Base-by-base conservation (phyloP, 2,888 invertebrate genomes). In the Chirona hameri region DNA sequence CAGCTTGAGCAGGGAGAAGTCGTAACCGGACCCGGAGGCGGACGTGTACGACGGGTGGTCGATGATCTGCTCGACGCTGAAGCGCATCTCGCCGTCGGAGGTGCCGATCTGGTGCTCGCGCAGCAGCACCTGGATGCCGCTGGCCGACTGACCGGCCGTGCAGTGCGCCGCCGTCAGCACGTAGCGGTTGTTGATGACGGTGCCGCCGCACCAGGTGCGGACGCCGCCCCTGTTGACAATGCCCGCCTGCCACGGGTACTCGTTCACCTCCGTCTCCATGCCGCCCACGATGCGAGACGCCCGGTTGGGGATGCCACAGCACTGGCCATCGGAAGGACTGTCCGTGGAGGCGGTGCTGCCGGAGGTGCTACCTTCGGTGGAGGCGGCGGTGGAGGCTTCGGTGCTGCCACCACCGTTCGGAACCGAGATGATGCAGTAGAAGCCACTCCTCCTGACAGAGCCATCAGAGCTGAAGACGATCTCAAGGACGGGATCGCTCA, bases 241-340 rank as follows among this genome's bases (percentile, higher is more conserved):
- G 10, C 76, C 76, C 76, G 76, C 76, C 76, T 76, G 76, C 76
- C 76, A 76, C 7, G 76, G 76, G 76, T 76, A 76, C 76, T 76
- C 76, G 39, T 76, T 31, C 15, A 21, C 21, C 39, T 76, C 76
- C 15, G 76, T 76, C 31, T 31, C 31, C 3, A 76, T 39, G 24
- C 76, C 76, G 76, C 76, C 72, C 31, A 76, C 76, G 39, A 76
- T 76, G 72, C 76, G 76, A 4, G 76, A 76, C 18, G 31, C 31
- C 5, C 76, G n/a, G 76, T 76, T 76, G 31, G 39, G 7, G 31
- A 39, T 18, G 39, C 76, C 76, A 24, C 76, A 76, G 27, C 65
- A 65, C 65, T 65, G 65, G n/a, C 12, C 65, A 10, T n/a, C 65
- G 65, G 65, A 65, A 0, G 65, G 65, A 9, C n/a, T n/a, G 9